Percentiles rank a stretch among this genome's conserved stretches.
Evolutionary conservation across 2,888 invertebrate genomes (phyloP).

Genomic region (Eurytoma californica): DNA sequence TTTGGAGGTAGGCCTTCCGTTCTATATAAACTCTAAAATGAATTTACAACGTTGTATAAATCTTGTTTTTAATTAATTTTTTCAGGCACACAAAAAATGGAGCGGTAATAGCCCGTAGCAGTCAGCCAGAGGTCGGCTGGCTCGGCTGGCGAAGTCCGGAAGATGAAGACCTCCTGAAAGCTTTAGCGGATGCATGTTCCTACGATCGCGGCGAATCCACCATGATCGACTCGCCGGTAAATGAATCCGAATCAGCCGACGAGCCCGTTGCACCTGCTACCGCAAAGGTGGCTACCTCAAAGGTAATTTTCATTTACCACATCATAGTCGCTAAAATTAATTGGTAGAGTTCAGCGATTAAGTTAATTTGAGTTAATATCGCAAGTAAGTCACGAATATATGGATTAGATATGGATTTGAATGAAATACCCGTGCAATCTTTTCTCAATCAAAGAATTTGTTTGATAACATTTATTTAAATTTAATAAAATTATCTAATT

Average conservation of each 20-base stretch:
- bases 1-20: slow-evolving; percentile 84
- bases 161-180: slow-evolving; percentile 92
- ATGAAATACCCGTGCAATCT: no score
- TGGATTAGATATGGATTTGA: no score
- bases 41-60: neutral
- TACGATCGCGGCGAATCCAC: slow-evolving; percentile 80
- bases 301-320: no score
- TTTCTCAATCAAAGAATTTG: no score
- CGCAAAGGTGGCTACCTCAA: slow-evolving; percentile 63
- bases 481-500: no score
- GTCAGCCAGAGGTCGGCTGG: slow-evolving; percentile 97
- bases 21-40: no score
- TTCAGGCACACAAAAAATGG: slow-evolving; percentile 88
- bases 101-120: slow-evolving; percentile 94
- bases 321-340: neutral
- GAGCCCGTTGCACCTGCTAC: slow-evolving; percentile 62
- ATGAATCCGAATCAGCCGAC: slow-evolving; percentile 65
- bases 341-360: no score
- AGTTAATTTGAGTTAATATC: no score
- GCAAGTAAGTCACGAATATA: no score
- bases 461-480: no score
- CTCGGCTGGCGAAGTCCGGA: slow-evolving; percentile 93
- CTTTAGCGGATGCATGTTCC: slow-evolving; percentile 87
- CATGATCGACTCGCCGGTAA: slow-evolving; percentile 66
- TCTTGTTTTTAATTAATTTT: slow-evolving; percentile 19